Evolutionary conservation across 2,113 vertebrate genomes (phyloP).

Genomic region (Setophaga petechia): DNA sequence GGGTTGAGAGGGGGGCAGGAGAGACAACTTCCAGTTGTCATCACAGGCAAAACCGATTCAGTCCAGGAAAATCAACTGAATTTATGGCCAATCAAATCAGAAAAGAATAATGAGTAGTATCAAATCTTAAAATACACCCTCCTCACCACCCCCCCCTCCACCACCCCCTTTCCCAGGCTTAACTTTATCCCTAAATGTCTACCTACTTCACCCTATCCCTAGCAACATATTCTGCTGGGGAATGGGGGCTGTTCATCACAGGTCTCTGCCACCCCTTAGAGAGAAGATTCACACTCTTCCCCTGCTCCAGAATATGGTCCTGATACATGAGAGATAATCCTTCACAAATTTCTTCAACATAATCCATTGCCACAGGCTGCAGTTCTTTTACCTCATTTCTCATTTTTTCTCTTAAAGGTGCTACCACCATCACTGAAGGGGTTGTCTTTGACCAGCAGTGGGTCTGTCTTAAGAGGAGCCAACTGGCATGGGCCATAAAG

Average conservation of each 20-base stretch:
- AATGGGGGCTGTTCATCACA: neutral
- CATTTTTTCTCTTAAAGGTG: neutral
- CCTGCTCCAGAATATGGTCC: neutral
- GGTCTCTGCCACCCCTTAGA: neutral
- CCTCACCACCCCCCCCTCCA: too few species aligned
- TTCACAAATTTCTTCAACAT: neutral
- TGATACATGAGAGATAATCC: too few species aligned
- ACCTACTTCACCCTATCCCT: neutral
- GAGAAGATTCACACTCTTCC: too few species aligned
- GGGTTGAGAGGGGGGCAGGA: neutral
- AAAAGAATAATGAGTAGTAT: neutral
- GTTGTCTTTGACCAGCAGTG: neutral
- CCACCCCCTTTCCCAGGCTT: too few species aligned
- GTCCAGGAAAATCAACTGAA: neutral
- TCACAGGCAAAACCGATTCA: neutral
- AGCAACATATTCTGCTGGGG: neutral
- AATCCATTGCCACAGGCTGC: neutral
- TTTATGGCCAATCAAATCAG: neutral
- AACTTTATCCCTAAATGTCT: neutral
- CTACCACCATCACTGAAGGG: neutral
- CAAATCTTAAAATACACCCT: neutral
- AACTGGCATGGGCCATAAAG: neutral
- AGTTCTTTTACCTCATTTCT: neutral
- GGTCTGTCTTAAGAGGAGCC: neutral
- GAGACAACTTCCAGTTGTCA: neutral